Percentiles rank a stretch among this genome's conserved stretches.
phyloP scores from a whole-genome alignment of 1,140 invertebrate species.

The Sycophaga agraensis region DNA sequence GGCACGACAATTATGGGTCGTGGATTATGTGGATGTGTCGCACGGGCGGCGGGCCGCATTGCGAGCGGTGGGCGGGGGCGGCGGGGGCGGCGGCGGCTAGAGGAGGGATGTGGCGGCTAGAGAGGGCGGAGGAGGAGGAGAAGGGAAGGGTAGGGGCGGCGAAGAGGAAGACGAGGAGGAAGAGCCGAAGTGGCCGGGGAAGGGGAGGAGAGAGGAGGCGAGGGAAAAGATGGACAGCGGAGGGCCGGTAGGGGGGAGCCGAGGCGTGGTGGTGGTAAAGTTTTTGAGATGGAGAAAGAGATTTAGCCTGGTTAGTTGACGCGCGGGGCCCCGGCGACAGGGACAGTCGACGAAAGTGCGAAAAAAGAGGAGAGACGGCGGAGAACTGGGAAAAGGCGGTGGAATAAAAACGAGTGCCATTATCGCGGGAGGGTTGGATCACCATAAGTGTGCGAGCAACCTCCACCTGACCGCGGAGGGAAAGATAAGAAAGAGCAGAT shows the following conservation, averaged over 20 bases:
- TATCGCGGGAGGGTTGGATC: too few species aligned
- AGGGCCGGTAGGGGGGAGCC: constrained; percentile 17
- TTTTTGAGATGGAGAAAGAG: constrained; percentile 44
- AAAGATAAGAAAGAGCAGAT: constrained; percentile 26
- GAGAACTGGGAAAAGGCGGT: not conserved
- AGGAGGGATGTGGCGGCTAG: constrained; percentile 28
- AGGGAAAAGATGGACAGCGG: constrained; percentile 16
- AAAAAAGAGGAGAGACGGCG: constrained; percentile 8
- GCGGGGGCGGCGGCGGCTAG: not conserved
- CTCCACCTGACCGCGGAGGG: not conserved
- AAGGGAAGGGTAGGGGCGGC: constrained; percentile 23
- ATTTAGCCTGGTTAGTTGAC: constrained; percentile 57
- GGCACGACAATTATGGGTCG: not conserved
- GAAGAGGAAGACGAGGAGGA: constrained; percentile 32
- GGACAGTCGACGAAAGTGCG: constrained; percentile 38
- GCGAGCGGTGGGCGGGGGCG: constrained; percentile 24
- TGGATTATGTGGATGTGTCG: too few species aligned
- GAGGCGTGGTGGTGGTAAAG: constrained; percentile 36
- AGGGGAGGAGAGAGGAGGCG: constrained; percentile 21
- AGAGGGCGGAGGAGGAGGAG: constrained; percentile 19
- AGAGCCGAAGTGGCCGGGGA: constrained; percentile 28
- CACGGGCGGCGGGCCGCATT: constrained; percentile 27
- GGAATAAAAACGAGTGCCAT: constrained; percentile 21
- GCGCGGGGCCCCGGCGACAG: constrained; percentile 57
- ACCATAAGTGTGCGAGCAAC: too few species aligned